These are phyloP conservation scores for Etheostoma cragini DNA, from an alignment of 2,113 vertebrate genomes.

Conservation along the genomic window DNA sequence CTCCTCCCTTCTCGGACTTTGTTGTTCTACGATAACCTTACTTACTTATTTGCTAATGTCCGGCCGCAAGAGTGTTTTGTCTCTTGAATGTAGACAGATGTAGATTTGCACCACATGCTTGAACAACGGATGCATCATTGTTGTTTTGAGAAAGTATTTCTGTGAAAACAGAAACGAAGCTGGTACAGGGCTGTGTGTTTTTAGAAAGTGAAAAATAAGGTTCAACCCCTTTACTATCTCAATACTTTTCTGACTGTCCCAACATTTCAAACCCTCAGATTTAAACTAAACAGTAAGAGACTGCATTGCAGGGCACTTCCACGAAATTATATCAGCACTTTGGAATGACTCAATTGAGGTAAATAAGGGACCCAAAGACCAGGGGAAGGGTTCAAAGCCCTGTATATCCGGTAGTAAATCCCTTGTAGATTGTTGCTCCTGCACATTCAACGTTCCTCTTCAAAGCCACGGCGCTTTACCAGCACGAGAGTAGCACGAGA, in stretches of 20 bases:
- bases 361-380: constrained; percentile 75
- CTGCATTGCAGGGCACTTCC: constrained; percentile 26
- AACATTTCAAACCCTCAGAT: constrained; percentile 6
- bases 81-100: too few species aligned
- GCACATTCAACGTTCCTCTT: constrained; percentile 72
- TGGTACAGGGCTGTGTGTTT: neutral
- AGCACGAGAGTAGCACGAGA: constrained; percentile 73
- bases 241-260: neutral
- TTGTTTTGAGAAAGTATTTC: too few species aligned
- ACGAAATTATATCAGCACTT: constrained; percentile 65
- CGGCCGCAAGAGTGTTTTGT: too few species aligned
- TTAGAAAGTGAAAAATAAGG: neutral
- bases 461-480: constrained; percentile 68
- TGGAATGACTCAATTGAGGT: constrained; percentile 63
- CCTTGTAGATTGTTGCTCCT: constrained; percentile 78
- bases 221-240: neutral
- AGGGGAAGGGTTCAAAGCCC: constrained; percentile 69
- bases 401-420: constrained; percentile 73
- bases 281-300: neutral
- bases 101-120: too few species aligned
- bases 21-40: neutral
- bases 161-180: neutral
- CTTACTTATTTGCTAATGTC: neutral
- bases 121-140: too few species aligned
- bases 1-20: neutral